Percentiles rank a stretch among this genome's conserved stretches.
These are phyloP conservation scores for Beroe ovata DNA, from an alignment of 37 sponge, comb jelly and placozoan genomes.

Conservation along the genomic window DNA sequence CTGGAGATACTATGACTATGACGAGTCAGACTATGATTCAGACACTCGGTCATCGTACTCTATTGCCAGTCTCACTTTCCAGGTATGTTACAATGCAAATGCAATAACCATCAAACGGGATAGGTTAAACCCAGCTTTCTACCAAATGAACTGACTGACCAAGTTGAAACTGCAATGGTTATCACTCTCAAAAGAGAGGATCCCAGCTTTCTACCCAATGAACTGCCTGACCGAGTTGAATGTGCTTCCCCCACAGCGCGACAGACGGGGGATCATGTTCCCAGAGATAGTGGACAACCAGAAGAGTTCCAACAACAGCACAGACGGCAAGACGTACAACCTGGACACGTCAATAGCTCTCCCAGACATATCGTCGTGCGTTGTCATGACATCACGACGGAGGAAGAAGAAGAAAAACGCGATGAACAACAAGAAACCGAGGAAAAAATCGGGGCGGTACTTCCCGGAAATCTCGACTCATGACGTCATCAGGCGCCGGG, in stretches of 20 bases:
- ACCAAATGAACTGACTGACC: no score
- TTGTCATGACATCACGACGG: conserved; percentile 41
- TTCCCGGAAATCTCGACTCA: conserved; percentile 52
- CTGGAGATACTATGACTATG: conserved; percentile 32
- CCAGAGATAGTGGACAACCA: conserved; percentile 30
- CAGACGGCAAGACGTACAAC: neutral
- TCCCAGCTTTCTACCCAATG: no score
- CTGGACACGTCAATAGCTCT: conserved; percentile 2
- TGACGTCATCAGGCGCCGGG: neutral
- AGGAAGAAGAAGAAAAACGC: neutral
- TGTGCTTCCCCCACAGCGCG: neutral
- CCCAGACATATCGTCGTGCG: conserved; percentile 35
- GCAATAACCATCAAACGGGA: no score
- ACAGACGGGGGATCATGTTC: conserved; percentile 27
- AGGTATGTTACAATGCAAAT: no score
- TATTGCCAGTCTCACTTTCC: conserved; percentile 58
- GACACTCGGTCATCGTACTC: conserved; percentile 50
- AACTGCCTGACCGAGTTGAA: no score
- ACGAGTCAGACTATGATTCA: neutral
- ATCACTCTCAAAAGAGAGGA: no score
- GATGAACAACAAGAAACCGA: conserved; percentile 11
- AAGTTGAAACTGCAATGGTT: no score
- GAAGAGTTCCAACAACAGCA: conserved; percentile 3
- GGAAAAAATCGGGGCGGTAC: conserved; percentile 17
- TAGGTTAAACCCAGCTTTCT: no score